Base-by-base conservation (phyloP, 2,888 invertebrate species). In the Brenthis daphne region DNA sequence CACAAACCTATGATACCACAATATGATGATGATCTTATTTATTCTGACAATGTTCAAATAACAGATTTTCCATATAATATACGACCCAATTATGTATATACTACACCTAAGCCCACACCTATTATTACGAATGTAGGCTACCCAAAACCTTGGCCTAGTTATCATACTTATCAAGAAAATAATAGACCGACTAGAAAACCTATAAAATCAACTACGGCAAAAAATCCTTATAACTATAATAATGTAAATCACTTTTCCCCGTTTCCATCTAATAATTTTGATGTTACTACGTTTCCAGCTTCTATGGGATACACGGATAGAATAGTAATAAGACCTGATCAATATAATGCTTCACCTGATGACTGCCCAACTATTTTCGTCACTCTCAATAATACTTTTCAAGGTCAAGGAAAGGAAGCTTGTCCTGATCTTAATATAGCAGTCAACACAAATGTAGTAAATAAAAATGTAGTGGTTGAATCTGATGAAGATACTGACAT, bases 371-470 rank as follows among this genome's bases (percentile, higher is more conserved):
- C 94, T 16, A 94, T 94, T 74, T 94, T 91, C 76, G 85, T 94
- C 1, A 93, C 94, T 73, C 86, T 91, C 69, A 94, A 86, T 77
- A 94, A 86, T 74, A 94, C 87, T 43, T 92, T 90, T 81, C 94
- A 85, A 85, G 90, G 92, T 6, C 93, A 94, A 79, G 93, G 90
- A 58, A 95, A 95, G 81, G 94, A 94, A 76, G 95, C 93, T 5
- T 96, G 96, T 76, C 94, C 95, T 0, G 96, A 96, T 85, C 85
- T 96, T 70, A 95, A 95, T 79, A 94, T 96, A 68, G 94, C 95
- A 16, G 94, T 96, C 2, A 96, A 96, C 74, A 95, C 95, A 0
- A 95, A 96, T 77, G 92, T 95, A 2, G 88, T 95, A 54, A 95
- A 94, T 75, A 94, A 94, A 70, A 94, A 94, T 71, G 86, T 92